Conservation (phyloP, 2,888 invertebrate species). For the Limnephilus rhombicus region DNA sequence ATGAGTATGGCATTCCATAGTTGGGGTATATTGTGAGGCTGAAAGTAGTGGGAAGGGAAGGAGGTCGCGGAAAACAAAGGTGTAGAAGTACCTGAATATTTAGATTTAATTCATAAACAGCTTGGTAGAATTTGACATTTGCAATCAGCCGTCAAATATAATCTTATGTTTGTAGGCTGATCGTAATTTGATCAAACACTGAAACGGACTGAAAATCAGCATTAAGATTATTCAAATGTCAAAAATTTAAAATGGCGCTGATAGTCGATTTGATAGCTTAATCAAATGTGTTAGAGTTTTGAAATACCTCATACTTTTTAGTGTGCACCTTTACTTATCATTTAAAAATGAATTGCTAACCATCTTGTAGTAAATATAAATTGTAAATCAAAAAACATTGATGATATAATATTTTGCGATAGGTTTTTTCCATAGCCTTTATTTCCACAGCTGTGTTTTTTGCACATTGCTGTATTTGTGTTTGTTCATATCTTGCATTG, state of each 20-base stretch:
- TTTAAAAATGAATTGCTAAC: background rate
- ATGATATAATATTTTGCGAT: background rate
- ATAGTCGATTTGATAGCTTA: no score
- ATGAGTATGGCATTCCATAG: background rate
- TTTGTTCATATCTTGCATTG: slow-evolving; percentile 1
- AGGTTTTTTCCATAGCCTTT: background rate
- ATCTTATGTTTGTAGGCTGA: no score
- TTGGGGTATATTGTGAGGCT: background rate
- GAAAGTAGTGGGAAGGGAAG: background rate
- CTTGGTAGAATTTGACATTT: background rate
- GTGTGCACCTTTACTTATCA: no score
- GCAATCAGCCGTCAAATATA: no score
- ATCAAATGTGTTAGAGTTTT: no score
- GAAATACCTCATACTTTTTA: no score
- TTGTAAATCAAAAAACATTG: background rate
- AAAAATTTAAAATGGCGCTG: no score
- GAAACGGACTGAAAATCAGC: no score
- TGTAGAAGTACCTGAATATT: background rate
- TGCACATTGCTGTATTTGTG: background rate
- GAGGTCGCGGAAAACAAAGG: background rate
- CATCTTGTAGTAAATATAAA: background rate
- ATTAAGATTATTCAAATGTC: no score
- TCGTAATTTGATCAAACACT: no score
- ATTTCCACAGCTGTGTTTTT: background rate
- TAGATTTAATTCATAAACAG: background rate